A percentile compares a stretch with the other conserved stretches of the same genome.
These are phyloP conservation scores for Danaus melanippus DNA, from an alignment of 1,140 invertebrate genomes.

Conservation along the genomic window DNA sequence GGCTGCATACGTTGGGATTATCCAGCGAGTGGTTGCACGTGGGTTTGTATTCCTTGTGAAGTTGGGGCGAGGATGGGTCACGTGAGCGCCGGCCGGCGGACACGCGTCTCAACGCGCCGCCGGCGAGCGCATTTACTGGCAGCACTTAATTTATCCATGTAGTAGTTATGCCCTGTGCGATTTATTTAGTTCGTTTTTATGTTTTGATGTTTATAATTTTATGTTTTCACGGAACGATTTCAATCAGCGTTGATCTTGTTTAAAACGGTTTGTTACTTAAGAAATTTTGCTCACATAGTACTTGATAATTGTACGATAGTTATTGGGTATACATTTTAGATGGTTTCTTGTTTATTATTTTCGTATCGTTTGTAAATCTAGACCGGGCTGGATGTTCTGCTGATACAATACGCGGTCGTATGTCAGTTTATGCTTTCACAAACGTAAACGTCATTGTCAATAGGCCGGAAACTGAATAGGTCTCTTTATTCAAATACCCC, in stretches of 20 bases:
- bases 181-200: neutral
- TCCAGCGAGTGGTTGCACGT: conserved; percentile 44
- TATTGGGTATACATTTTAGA: too few species aligned
- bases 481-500: conserved; percentile 45
- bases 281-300: too few species aligned
- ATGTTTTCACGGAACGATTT: too few species aligned
- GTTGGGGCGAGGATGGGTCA: conserved; percentile 13
- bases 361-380: too few species aligned
- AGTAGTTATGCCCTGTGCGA: neutral
- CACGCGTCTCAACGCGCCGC: conserved; percentile 25
- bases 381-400: too few species aligned
- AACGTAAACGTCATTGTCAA: conserved; percentile 32
- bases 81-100: conserved; percentile 19
- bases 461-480: conserved; percentile 49
- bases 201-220: conserved; percentile 2
- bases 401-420: too few species aligned
- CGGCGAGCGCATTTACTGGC: conserved; percentile 50
- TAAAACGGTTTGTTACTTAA: too few species aligned
- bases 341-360: too few species aligned
- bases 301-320: too few species aligned
- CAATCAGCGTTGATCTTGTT: too few species aligned
- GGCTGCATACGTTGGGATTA: conserved; percentile 53
- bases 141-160: conserved; percentile 60
- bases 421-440: conserved; percentile 2
- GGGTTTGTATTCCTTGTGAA: conserved; percentile 23